Evolutionary conservation across 2,888 invertebrate species (phyloP), one percentile per base, ranked within the genome.

Genomic region (Tigriopus californicus): DNA sequence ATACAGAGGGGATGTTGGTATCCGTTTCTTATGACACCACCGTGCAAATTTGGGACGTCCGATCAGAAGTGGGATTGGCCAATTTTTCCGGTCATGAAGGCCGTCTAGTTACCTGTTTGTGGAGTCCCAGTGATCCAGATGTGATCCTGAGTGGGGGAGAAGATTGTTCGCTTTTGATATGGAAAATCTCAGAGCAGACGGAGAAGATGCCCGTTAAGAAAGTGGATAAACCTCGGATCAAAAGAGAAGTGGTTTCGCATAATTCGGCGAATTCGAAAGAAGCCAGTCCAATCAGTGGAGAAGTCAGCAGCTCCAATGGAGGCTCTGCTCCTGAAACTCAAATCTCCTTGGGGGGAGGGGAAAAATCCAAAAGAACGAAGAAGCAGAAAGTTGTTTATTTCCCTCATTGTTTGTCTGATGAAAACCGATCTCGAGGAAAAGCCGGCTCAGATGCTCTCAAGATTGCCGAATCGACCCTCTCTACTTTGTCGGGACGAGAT

Each of bases 21-120:
- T 79, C 84, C 2, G 79, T 79, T 0, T 80, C 83, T 1, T 81
- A 79, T 62, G 85, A 86, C 68, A 72, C 75, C 24, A 78, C 80
- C 40, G 79, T 80, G 25, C 64, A 81, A 80, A 75, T 82, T 15
- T 82, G 81, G 81, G 76, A 81, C 69, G 75, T 80, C 12, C 68
- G 71, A 52, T 73, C 70, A 5, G 73, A 75, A 65, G 71, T 71
- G 52, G 63, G 80, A 65, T 64, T 80, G 57, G 76, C 78, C 1
- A 76, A 81, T 58, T 84, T 77, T 70, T 68, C 70, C 12, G 77
- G 76, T 4, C 81, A 81, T 67, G 64, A 66, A 54, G 73, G 73
- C 56, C 70, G 76, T 41, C 68, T 80, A 41, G 70, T 82, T 56
- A 73, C 76, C 63, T 77, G 78, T 44, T 69, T 76, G 65, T 87